phyloP scores from a whole-genome alignment of 2,797 vertebrate genomes.

The Eulemur albifrons region DNA sequence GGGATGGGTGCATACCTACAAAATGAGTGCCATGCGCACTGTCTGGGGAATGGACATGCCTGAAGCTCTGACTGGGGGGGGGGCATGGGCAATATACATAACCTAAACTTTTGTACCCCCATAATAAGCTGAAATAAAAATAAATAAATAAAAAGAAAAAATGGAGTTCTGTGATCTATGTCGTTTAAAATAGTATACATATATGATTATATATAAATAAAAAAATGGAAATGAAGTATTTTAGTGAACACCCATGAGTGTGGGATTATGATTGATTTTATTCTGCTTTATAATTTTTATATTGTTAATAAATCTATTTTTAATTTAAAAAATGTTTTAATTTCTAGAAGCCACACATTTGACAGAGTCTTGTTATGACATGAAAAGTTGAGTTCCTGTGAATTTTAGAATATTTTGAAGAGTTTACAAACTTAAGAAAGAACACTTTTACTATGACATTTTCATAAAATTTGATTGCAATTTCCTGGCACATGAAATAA shows the following conservation, averaged over 20 bases:
- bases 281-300: neutral
- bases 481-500: constrained; percentile 27
- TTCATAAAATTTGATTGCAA: constrained; percentile 39
- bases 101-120: no score
- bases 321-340: neutral
- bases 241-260: neutral
- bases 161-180: neutral
- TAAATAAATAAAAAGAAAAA: neutral
- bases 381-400: neutral
- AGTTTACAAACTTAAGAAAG: constrained; percentile 43
- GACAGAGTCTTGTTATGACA: neutral
- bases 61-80: no score
- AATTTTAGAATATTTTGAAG: neutral
- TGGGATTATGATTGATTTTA: neutral
- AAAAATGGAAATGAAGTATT: neutral
- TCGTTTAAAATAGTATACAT: neutral
- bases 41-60: no score
- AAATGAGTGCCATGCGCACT: no score
- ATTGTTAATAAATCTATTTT: neutral
- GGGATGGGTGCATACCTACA: no score
- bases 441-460: neutral
- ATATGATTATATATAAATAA: neutral
- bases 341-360: neutral
- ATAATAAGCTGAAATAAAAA: no score
- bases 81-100: no score